These are phyloP conservation scores for Uromys caudimaculatus DNA, from an alignment of 2,797 vertebrate genomes.

Conservation along the genomic window DNA sequence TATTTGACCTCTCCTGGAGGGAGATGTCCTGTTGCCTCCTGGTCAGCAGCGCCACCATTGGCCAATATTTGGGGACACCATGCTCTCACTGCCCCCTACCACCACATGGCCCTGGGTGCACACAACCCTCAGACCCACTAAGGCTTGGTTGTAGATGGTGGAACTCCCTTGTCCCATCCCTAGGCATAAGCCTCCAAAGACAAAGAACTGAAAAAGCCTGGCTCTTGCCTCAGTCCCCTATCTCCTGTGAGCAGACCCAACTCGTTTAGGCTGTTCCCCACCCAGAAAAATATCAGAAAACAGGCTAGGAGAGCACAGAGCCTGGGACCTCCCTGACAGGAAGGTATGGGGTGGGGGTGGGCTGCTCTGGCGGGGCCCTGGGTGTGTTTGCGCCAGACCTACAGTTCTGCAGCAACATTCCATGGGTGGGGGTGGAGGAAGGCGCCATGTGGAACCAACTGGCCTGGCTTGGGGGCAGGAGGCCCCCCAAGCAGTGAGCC, in stretches of 20 bases:
- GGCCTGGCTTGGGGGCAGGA: conserved; percentile 17
- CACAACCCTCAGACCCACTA: not conserved
- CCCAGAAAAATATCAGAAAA: not conserved
- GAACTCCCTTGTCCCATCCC: not conserved
- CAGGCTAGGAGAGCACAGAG: not conserved
- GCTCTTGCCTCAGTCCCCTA: not conserved
- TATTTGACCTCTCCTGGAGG: not conserved
- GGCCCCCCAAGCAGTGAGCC: not conserved
- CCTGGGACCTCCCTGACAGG: not conserved
- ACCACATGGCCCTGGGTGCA: not conserved
- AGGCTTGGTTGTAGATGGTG: not conserved
- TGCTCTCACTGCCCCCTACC: fast-evolving
- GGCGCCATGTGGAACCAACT: not conserved
- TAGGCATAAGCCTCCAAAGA: not conserved
- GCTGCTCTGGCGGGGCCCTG: not conserved
- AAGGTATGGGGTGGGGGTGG: not conserved
- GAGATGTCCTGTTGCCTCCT: not conserved
- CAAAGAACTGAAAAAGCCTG: not conserved
- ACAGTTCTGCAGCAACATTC: not conserved
- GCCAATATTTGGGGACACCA: not conserved
- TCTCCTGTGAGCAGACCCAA: not conserved
- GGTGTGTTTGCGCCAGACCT: not conserved
- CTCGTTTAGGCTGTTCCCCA: not conserved
- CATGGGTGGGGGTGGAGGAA: not conserved
- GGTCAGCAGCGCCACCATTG: conserved; percentile 25